Percentiles rank a stretch among this genome's conserved stretches.
Evolutionary conservation across 2,797 vertebrate genomes (phyloP).

Genomic region (Xyrichtys novacula): DNA sequence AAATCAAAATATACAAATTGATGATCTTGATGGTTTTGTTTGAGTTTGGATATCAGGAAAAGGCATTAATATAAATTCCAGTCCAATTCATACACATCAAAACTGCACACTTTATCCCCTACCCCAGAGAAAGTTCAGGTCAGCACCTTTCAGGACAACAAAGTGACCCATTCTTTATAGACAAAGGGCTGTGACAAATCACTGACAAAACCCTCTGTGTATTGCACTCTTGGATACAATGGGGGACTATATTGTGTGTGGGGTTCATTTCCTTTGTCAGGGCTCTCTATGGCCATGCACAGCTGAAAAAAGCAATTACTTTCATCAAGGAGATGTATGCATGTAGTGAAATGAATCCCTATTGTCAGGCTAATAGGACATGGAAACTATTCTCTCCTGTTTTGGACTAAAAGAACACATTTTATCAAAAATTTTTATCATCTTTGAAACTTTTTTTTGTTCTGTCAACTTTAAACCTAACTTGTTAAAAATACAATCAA

Average conservation of each 20-base stretch:
- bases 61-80: too few species aligned
- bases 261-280: slow-evolving; percentile 64
- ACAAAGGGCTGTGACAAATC: slow-evolving; percentile 67
- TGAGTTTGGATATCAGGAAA: too few species aligned
- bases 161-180: slow-evolving; percentile 57
- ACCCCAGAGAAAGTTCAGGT: slow-evolving; percentile 40
- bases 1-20: too few species aligned
- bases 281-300: slow-evolving; percentile 56
- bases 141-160: slow-evolving; percentile 43
- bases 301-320: slow-evolving; percentile 74
- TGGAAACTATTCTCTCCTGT: neutral
- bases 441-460: neutral
- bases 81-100: too few species aligned
- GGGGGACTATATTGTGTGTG: slow-evolving; percentile 64
- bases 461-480: neutral
- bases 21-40: too few species aligned
- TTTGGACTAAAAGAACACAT: slow-evolving; percentile 20
- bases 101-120: too few species aligned
- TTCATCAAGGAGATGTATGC: slow-evolving; percentile 60
- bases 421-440: too few species aligned
- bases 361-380: slow-evolving; percentile 61
- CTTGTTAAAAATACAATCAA: neutral
- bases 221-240: slow-evolving; percentile 51
- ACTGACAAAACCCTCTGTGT: slow-evolving; percentile 51
- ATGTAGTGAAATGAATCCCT: slow-evolving; percentile 72